Percentiles rank a stretch among this genome's conserved stretches.
phyloP scores from a whole-genome alignment of 2,797 vertebrate species.

The Parauchenoglanis punctatus region DNA sequence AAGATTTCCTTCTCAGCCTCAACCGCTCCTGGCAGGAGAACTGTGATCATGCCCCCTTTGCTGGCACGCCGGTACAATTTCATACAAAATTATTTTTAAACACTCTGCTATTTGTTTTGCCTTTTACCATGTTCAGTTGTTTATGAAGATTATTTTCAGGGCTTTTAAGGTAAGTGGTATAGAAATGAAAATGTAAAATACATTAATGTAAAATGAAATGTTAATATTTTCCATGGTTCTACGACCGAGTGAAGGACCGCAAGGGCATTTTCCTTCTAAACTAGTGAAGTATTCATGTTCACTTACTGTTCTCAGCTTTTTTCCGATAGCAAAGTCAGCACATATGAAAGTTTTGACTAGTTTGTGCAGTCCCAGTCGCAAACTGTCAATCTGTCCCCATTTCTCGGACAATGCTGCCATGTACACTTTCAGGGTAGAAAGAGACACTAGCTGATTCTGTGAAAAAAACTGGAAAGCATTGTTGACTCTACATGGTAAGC shows the following conservation, averaged over 20 bases:
- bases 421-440: neutral
- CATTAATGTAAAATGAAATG: neutral
- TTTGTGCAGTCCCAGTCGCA: neutral
- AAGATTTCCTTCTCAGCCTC: slow-evolving; percentile 94
- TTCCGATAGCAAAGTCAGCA: neutral
- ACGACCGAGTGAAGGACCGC: neutral
- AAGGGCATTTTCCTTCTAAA: neutral
- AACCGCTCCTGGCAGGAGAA: slow-evolving; percentile 99
- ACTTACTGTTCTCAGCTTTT: neutral
- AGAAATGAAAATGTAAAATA: neutral
- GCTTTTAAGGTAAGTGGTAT: neutral
- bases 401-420: neutral
- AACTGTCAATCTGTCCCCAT: neutral
- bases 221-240: neutral
- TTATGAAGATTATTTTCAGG: neutral
- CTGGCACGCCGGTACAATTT: slow-evolving; percentile 88
- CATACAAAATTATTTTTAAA: neutral
- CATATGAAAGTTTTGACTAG: neutral
- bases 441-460: neutral
- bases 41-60: slow-evolving; percentile 93
- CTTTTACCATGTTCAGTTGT: neutral
- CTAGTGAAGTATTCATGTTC: neutral
- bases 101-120: neutral
- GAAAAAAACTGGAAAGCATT: neutral
- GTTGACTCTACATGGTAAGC: neutral